Evolutionary conservation across 2,113 vertebrate species (phyloP).

Genomic region (Meleagris gallopavo): DNA sequence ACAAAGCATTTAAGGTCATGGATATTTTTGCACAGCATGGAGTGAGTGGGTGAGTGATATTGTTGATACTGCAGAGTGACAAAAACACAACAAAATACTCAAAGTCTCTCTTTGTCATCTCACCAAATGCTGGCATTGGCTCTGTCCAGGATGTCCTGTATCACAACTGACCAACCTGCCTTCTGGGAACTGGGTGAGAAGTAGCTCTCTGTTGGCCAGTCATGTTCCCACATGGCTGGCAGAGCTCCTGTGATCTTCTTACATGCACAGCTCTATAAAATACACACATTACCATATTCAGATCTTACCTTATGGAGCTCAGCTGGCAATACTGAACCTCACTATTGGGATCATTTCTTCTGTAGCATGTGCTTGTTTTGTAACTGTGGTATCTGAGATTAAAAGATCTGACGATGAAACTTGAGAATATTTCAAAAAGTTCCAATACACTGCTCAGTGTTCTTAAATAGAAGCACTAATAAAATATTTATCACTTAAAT

Average conservation of each 20-base stretch:
- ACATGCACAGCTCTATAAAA: not conserved
- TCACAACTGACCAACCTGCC: not conserved
- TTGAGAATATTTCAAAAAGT: not conserved
- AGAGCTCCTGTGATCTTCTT: not conserved
- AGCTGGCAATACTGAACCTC: not conserved
- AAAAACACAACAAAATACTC: not conserved
- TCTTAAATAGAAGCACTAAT: slow-evolving; percentile 46
- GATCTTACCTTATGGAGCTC: not conserved
- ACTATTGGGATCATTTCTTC: not conserved
- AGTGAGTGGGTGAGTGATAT: slow-evolving; percentile 30
- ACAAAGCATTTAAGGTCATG: slow-evolving; percentile 37
- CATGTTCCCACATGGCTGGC: not conserved
- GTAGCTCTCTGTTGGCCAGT: not conserved
- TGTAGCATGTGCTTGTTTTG: not conserved
- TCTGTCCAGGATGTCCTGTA: not conserved
- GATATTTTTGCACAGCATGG: slow-evolving; percentile 61
- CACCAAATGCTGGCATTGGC: slow-evolving; percentile 27
- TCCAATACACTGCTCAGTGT: not conserved
- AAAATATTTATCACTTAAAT: slow-evolving; percentile 65
- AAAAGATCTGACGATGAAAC: not conserved
- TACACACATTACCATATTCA: not conserved
- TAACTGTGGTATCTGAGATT: not conserved
- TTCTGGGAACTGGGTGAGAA: not conserved
- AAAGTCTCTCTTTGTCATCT: slow-evolving; percentile 5
- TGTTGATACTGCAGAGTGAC: slow-evolving; percentile 8